Evolutionary conservation across 2,888 invertebrate species (phyloP).

Genomic region (Scaptomyza parva): DNA sequence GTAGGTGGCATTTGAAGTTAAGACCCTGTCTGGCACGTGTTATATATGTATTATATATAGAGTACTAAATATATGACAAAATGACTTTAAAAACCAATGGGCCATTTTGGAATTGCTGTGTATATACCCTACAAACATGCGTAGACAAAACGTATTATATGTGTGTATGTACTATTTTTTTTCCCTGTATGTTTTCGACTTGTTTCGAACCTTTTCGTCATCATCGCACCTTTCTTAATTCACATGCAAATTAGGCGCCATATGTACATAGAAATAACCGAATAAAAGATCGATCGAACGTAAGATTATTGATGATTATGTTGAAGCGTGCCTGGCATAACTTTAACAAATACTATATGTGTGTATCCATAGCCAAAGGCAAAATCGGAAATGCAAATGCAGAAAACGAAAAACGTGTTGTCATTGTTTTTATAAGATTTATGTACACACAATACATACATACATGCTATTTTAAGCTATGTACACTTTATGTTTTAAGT

Average conservation of each 20-base stretch:
- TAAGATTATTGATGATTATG: conserved; percentile 60
- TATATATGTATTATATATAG: background rate
- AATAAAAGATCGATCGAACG: conserved; percentile 43
- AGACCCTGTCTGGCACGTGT: background rate
- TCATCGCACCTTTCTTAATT: conserved; percentile 47
- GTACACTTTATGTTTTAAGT: conserved; percentile 44
- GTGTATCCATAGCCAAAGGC: conserved; percentile 49
- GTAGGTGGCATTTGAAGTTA: background rate
- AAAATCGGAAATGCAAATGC: conserved; percentile 73
- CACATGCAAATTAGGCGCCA: conserved; percentile 47
- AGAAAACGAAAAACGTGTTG: conserved; percentile 53
- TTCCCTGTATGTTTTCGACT: conserved; percentile 3
- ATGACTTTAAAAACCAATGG: conserved; percentile 4
- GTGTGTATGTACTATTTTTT: background rate
- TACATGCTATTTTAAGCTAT: conserved; percentile 27
- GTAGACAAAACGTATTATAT: conserved; percentile 10
- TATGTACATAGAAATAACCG: conserved; percentile 44
- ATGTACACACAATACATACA: background rate
- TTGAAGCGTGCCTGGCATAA: conserved; percentile 67
- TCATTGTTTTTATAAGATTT: conserved; percentile 64
- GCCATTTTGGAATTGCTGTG: background rate
- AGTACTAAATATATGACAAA: background rate
- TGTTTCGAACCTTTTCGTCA: conserved; percentile 39
- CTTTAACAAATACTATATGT: conserved; percentile 13
- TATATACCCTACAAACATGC: conserved; percentile 16